These are phyloP conservation scores for Coreius guichenoti DNA, from an alignment of 2,797 vertebrate genomes.

Conservation along the genomic window DNA sequence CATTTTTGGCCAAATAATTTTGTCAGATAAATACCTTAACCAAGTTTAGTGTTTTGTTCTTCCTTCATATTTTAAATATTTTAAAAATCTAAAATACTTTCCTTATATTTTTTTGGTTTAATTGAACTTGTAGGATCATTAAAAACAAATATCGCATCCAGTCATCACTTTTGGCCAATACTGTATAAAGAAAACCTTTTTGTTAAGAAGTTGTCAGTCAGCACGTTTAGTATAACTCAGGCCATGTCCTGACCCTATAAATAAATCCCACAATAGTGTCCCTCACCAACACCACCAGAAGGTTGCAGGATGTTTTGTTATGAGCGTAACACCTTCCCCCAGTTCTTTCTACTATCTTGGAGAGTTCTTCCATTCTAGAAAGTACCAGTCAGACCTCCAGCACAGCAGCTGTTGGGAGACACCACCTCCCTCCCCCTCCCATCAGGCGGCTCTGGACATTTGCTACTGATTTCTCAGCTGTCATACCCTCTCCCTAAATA, in stretches of 20 bases:
- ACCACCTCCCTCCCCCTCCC: conserved; percentile 49
- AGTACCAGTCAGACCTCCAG: conserved; percentile 71
- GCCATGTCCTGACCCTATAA: not conserved
- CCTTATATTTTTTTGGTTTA: too few relatives aligned
- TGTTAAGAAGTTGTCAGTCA: not conserved
- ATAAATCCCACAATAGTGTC: not conserved
- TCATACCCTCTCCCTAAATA: conserved; percentile 79
- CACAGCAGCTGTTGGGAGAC: conserved; percentile 73
- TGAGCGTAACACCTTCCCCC: conserved; percentile 22
- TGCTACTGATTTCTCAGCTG: conserved; percentile 82
- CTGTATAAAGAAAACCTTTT: not conserved
- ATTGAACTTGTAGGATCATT: too few relatives aligned
- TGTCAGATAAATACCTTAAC: too few relatives aligned
- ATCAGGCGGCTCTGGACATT: conserved; percentile 71
- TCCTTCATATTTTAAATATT: too few relatives aligned
- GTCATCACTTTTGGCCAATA: too few relatives aligned
- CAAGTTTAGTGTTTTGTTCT: too few relatives aligned
- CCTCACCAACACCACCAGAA: conserved; percentile 28
- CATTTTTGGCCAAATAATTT: too few relatives aligned
- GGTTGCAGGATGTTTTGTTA: conserved; percentile 21
- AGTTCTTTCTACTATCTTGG: conserved; percentile 5
- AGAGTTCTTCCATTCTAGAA: conserved; percentile 80
- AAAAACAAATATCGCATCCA: too few relatives aligned
- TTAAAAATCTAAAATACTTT: too few relatives aligned
- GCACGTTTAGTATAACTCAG: not conserved